Base-by-base conservation (phyloP, 1,140 invertebrate genomes). In the Drosophila ogumai region DNA sequence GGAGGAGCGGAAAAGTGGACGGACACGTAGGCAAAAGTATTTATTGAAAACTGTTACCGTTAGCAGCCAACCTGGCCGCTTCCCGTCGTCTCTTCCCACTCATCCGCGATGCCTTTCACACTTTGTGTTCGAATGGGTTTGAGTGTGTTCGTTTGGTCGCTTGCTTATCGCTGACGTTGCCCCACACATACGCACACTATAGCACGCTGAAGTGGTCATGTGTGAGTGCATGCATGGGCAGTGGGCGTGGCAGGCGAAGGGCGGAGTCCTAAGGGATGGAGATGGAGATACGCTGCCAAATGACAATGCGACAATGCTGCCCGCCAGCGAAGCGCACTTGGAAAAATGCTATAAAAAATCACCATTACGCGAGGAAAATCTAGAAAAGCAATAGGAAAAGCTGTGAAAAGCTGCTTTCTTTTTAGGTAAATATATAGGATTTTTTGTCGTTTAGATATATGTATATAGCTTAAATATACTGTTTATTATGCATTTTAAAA, bases 11-110 rank as follows among this genome's bases (percentile, higher is more conserved):
- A 69, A 50, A 13, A 49, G 47, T 17, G 67, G 67, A 71, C 69
- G 44, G 66, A 61, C 69, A 76, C 65, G 66, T 67, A 69, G 76
- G 72, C 73, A 75, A 88, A 87, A 88, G 76, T 87, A 87, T 87
- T 87, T 87, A 87, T 87, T 87, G 84, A 87, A 87, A 87, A 87
- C 84, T 87, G 84, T 87, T 84, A 87, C 84, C 85, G 84, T 84
- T 88, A 79, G 84, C 75, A 79, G 84, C 71, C 81, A 86, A 81
- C 82, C 82, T 67, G 76, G 38, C 31, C 44, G 54, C 64, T 22
- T 19, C n/a, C 44, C 17, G 19, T 17, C 36, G 8, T 8, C 36
- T 17, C 10, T 10, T 8, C 15, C 46, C 13, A 17, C 31, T 19
- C 49, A 38, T 52, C 65, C 44, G 54, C 59, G 43, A 71, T 79